Percentiles rank a stretch among this genome's conserved stretches.
Conservation (phyloP, 2,888 invertebrate species). For the Crepidodera aurea region DNA sequence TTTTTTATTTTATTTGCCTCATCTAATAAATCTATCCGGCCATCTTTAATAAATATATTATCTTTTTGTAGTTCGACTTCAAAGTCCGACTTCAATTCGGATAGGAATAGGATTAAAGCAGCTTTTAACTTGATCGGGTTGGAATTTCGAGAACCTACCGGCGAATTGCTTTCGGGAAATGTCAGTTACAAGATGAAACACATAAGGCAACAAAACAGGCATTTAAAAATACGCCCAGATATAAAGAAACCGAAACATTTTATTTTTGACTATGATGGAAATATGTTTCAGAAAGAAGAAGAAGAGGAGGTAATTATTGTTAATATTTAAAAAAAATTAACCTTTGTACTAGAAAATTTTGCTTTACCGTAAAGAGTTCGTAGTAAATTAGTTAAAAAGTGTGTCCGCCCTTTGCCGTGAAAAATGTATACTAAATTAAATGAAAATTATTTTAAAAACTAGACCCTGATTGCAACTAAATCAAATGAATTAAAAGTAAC, state of each 20-base stretch:
- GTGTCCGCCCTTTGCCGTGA: too few species aligned
- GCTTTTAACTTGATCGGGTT: conserved; percentile 74
- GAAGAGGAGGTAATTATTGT: conserved; percentile 49
- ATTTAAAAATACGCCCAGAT: conserved; percentile 61
- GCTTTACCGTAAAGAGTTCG: too few species aligned
- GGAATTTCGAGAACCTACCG: conserved; percentile 55
- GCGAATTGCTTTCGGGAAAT: conserved; percentile 63
- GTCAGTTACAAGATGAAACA: conserved; percentile 72
- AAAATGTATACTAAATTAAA: too few species aligned
- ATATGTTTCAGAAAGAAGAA: conserved; percentile 55
- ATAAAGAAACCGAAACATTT: conserved; percentile 66
- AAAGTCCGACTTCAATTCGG: conserved; percentile 42
- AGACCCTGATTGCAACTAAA: too few species aligned
- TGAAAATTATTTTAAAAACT: too few species aligned
- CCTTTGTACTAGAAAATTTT: too few species aligned
- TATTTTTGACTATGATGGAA: conserved; percentile 74
- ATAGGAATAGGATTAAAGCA: conserved; percentile 65
- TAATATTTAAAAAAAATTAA: too few species aligned
- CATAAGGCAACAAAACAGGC: conserved; percentile 65
- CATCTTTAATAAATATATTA: too few species aligned
- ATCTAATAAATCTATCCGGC: too few species aligned
- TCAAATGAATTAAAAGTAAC: too few species aligned
- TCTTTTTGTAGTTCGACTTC: conserved; percentile 13
- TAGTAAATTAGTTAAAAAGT: too few species aligned
- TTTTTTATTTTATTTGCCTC: too few species aligned